These are phyloP conservation scores for Hippocampus barbouri DNA, from an alignment of 2,113 vertebrate species.

Conservation along the genomic window DNA sequence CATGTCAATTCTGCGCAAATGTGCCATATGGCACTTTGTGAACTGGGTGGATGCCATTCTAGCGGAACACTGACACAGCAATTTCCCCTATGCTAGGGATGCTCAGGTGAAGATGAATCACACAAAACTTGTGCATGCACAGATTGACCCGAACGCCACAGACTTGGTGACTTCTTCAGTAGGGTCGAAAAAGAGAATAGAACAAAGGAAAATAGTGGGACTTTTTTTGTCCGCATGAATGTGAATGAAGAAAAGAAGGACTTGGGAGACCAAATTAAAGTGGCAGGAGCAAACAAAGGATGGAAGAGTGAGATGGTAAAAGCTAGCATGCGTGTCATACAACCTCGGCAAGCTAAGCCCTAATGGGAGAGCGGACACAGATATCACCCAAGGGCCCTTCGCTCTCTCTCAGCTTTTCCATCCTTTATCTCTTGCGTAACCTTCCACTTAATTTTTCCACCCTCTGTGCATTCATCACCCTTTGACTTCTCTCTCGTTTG, in stretches of 20 bases:
- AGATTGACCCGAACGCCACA: background rate
- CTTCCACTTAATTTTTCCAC: conserved; percentile 13
- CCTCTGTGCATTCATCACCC: conserved; percentile 16
- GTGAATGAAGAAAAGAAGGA: background rate
- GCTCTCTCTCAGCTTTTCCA: conserved; percentile 27
- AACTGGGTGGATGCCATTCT: conserved; percentile 14
- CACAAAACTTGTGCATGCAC: no score
- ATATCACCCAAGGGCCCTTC: conserved; percentile 51
- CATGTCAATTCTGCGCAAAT: conserved; percentile 5
- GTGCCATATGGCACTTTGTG: conserved; percentile 21
- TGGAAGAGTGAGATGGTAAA: conserved; percentile 1
- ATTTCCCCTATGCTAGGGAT: background rate
- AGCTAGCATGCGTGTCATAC: conserved; percentile 28
- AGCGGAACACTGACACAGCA: background rate
- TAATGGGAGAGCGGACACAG: conserved; percentile 56
- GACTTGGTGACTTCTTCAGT: background rate
- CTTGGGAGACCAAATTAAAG: background rate
- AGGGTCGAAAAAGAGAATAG: conserved; percentile 10
- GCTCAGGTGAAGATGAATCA: background rate
- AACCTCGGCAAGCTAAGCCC: conserved; percentile 50
- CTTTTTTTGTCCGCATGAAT: conserved; percentile 13
- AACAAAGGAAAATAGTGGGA: conserved; percentile 10
- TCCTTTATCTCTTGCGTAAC: conserved; percentile 39
- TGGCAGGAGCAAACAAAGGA: conserved; percentile 3
- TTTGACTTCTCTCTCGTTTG: background rate